These are phyloP conservation scores for Cyprichromis sp. DNA, from an alignment of 2,113 vertebrate genomes.

Conservation along the genomic window DNA sequence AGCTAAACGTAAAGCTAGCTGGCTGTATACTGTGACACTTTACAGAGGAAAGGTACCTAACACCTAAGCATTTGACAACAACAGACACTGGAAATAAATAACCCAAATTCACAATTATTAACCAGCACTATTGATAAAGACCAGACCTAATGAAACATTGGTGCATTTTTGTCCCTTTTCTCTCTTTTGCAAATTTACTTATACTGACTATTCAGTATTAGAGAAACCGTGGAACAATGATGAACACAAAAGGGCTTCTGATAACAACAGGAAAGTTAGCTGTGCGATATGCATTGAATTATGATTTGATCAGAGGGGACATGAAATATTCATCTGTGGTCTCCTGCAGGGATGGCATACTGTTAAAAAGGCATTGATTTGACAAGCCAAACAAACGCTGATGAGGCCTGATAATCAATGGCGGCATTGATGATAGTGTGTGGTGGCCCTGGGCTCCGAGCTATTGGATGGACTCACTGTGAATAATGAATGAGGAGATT, in stretches of 20 bases:
- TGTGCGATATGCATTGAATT: constrained; percentile 29
- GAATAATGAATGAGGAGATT: constrained; percentile 70
- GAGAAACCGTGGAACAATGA: not conserved
- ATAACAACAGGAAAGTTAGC: not conserved
- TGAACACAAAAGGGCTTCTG: constrained; percentile 1
- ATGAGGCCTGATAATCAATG: constrained; percentile 70
- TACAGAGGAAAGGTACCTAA: not conserved
- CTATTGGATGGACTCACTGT: constrained; percentile 57
- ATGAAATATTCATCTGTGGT: constrained; percentile 68
- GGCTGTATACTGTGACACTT: not conserved
- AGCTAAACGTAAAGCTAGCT: not conserved
- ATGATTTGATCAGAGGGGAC: constrained; percentile 47
- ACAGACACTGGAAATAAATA: not conserved
- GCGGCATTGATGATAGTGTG: constrained; percentile 60
- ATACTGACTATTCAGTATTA: not conserved
- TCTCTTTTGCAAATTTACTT: not conserved
- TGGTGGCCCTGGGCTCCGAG: constrained; percentile 61
- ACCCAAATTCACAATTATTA: not conserved
- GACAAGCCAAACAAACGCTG: constrained; percentile 71
- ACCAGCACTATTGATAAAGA: not conserved
- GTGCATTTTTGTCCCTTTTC: not conserved
- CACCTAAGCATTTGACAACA: not conserved
- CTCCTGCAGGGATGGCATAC: constrained; percentile 52
- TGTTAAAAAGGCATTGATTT: constrained; percentile 70
- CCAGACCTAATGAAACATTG: not conserved